Conservation (phyloP, 2,113 vertebrate species). For the Chamaea fasciata region DNA sequence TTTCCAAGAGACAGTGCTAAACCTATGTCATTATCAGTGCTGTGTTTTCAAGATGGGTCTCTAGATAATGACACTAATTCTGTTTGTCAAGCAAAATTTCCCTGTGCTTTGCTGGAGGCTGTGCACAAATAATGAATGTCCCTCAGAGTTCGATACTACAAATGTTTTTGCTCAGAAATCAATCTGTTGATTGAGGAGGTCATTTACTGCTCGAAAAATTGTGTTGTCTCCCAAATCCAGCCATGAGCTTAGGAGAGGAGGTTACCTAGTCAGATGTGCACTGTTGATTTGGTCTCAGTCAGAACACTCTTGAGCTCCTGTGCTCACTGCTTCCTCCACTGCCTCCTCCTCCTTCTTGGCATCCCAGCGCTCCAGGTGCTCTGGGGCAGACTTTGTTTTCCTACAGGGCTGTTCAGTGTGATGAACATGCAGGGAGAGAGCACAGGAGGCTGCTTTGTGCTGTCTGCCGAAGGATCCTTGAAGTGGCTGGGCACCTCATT, state of each 20-base stretch:
- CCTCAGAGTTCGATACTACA: background rate
- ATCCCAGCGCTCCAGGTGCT: background rate
- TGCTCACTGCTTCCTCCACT: background rate
- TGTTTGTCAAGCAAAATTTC: background rate
- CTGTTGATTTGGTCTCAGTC: accelerated
- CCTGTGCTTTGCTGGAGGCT: background rate
- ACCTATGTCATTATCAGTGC: background rate
- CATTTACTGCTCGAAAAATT: background rate
- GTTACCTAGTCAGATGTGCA: accelerated
- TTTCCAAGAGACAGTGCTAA: background rate
- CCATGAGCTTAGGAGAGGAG: background rate
- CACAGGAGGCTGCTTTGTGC: background rate
- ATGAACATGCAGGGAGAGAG: accelerated
- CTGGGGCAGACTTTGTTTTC: background rate
- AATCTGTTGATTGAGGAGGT: background rate
- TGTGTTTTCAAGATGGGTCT: background rate
- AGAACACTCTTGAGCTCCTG: accelerated
- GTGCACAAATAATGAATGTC: accelerated
- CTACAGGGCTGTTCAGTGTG: background rate
- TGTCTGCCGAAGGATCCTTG: background rate
- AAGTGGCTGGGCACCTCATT: background rate
- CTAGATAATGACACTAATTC: background rate
- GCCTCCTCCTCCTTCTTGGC: background rate
- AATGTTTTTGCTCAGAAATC: background rate
- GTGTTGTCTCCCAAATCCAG: background rate